Evolutionary conservation across 2,888 invertebrate species (phyloP).

Genomic region (Sycophila texana): DNA sequence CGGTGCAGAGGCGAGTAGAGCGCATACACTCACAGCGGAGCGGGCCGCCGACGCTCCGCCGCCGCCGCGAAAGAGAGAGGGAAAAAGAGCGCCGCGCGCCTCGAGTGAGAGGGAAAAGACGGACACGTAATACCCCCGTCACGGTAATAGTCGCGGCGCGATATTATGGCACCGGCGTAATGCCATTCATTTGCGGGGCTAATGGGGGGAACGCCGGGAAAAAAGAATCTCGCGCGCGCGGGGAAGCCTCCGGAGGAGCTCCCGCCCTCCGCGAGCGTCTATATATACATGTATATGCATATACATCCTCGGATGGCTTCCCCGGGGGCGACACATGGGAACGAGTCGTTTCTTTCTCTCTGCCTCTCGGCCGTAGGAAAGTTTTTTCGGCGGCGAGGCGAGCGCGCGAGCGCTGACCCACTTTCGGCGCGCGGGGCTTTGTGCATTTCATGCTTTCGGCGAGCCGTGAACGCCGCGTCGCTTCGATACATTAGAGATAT

Average conservation of each 20-base stretch:
- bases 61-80: conserved; percentile 47
- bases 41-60: conserved; percentile 37
- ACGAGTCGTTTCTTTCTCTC: conserved; percentile 12
- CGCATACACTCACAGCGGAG: conserved; percentile 57
- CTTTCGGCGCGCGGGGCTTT: conserved; percentile 37
- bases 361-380: not conserved
- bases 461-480: not conserved
- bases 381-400: conserved; percentile 7
- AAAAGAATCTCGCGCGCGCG: not conserved
- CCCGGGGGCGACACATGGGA: conserved; percentile 3
- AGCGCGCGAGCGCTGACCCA: conserved; percentile 28
- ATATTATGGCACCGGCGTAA: conserved; percentile 74
- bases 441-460: conserved; percentile 42
- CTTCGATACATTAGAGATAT: conserved; percentile 15
- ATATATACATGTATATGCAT: not conserved
- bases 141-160: conserved; percentile 71
- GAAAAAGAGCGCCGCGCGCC: conserved; percentile 31
- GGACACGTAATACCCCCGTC: conserved; percentile 73
- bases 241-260: not conserved
- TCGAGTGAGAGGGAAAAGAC: conserved; percentile 59
- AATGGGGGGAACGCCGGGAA: conserved; percentile 69
- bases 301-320: conserved; percentile 2
- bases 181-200: conserved; percentile 74
- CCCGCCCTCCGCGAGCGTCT: too few species aligned
- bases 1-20: conserved; percentile 32